These are phyloP conservation scores for Sialis fuliginosa DNA, from an alignment of 2,888 invertebrate species.

Conservation along the genomic window DNA sequence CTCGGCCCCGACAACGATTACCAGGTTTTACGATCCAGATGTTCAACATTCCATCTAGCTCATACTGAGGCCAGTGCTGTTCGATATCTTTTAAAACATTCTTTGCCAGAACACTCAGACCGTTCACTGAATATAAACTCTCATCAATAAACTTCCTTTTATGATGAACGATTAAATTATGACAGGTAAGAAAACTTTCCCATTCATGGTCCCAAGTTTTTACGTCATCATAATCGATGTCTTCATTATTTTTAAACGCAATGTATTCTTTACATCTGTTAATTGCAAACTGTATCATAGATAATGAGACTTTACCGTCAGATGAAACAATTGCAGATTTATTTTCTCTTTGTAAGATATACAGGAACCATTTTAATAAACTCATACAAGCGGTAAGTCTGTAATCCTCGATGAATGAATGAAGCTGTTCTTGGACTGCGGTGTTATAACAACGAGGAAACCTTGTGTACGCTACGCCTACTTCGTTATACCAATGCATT, in stretches of 20 bases:
- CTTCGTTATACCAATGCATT: slow-evolving; percentile 73
- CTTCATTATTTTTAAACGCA: slow-evolving; percentile 55
- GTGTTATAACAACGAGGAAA: slow-evolving; percentile 66
- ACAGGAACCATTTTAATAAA: slow-evolving; percentile 59
- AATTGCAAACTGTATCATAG: slow-evolving; percentile 65
- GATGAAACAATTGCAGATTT: slow-evolving; percentile 34
- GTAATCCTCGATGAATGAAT: slow-evolving; percentile 75
- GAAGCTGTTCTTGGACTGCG: slow-evolving; percentile 60
- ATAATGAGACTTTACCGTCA: slow-evolving; percentile 53
- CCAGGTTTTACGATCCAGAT: slow-evolving; percentile 94
- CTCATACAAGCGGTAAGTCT: slow-evolving; percentile 76
- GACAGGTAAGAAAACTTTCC: slow-evolving; percentile 66
- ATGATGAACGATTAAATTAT: slow-evolving; percentile 47
- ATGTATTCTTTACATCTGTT: slow-evolving; percentile 61
- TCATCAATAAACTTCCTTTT: slow-evolving; percentile 18
- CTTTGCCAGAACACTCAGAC: slow-evolving; percentile 33
- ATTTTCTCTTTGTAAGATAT: slow-evolving; percentile 33
- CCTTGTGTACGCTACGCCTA: slow-evolving; percentile 58
- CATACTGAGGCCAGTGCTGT: slow-evolving; percentile 64
- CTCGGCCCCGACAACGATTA: slow-evolving; percentile 80
- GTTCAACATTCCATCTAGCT: slow-evolving; percentile 70
- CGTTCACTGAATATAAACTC: slow-evolving; percentile 19
- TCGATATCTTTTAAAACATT: slow-evolving; percentile 46
- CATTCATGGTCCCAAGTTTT: slow-evolving; percentile 73
- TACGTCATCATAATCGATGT: slow-evolving; percentile 41